These are phyloP conservation scores for Meteorus colon DNA, from an alignment of 2,888 invertebrate genomes.

Conservation along the genomic window DNA sequence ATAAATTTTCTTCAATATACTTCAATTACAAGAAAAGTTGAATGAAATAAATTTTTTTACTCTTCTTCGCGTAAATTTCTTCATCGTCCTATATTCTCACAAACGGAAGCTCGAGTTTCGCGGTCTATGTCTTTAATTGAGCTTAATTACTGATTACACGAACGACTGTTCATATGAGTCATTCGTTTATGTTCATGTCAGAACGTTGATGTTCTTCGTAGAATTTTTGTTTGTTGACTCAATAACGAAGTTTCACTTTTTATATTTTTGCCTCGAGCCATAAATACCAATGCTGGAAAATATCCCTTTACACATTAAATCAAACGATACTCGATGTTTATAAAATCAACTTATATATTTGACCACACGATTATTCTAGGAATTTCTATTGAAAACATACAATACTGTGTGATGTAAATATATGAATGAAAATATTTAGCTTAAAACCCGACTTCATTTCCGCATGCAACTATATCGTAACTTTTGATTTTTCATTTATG, in stretches of 20 bases:
- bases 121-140: constrained; percentile 63
- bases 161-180: constrained; percentile 59
- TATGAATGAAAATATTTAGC: constrained; percentile 14
- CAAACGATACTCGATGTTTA: constrained; percentile 21
- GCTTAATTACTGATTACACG: constrained; percentile 63
- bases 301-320: constrained; percentile 14
- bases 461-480: neutral
- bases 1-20: neutral
- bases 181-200: constrained; percentile 43
- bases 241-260: neutral
- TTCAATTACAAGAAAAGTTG: constrained; percentile 12
- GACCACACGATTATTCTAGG: constrained; percentile 20
- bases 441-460: constrained; percentile 29
- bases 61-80: constrained; percentile 11
- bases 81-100: constrained; percentile 23
- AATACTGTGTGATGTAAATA: neutral
- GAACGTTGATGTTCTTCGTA: constrained; percentile 41
- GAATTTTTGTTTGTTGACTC: constrained; percentile 35
- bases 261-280: neutral
- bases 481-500: neutral
- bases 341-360: constrained; percentile 24
- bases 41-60: constrained; percentile 12
- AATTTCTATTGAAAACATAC: constrained; percentile 20
- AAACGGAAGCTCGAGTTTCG: constrained; percentile 54
- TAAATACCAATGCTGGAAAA: neutral